Conservation (phyloP, 2,888 invertebrate genomes). For the Drosophila hamatofila region DNA sequence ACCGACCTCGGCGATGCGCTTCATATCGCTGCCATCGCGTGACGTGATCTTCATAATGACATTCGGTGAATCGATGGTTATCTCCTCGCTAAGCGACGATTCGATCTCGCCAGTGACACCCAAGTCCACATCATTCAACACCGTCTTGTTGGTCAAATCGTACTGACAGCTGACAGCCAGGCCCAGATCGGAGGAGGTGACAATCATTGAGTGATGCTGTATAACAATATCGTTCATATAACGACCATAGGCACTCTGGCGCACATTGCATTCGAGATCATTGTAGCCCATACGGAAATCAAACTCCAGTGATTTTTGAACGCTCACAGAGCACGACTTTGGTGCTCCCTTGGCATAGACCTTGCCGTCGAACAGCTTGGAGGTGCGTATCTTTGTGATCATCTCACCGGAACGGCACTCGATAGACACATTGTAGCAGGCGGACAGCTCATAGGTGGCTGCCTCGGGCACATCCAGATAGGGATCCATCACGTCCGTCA, state of each 20-base stretch:
- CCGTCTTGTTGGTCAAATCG: constrained; percentile 96
- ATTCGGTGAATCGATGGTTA: constrained; percentile 96
- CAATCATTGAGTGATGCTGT: constrained; percentile 97
- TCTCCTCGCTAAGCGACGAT: constrained; percentile 94
- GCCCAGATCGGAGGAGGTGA: constrained; percentile 96
- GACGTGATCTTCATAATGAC: constrained; percentile 97
- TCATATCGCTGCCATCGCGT: constrained; percentile 93
- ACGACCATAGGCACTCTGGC: constrained; percentile 92
- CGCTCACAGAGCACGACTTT: constrained; percentile 95
- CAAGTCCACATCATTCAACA: constrained; percentile 95
- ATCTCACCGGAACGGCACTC: constrained; percentile 96
- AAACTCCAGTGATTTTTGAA: constrained; percentile 94
- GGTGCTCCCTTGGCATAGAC: constrained; percentile 97
- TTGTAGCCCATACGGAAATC: constrained; percentile 96
- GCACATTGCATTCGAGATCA: constrained; percentile 95
- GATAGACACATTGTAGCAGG: constrained; percentile 97
- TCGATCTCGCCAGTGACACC: constrained; percentile 95
- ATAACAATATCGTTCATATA: constrained; percentile 97
- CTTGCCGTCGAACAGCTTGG: constrained; percentile 96
- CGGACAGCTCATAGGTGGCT: constrained; percentile 95
- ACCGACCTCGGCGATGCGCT: constrained; percentile 95
- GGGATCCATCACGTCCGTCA: constrained; percentile 95
- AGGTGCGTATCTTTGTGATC: constrained; percentile 96
- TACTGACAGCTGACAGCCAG: constrained; percentile 97
- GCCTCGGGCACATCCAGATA: constrained; percentile 95